Conservation (phyloP, 2,797 vertebrate genomes). For the Carcharodon carcharias region DNA sequence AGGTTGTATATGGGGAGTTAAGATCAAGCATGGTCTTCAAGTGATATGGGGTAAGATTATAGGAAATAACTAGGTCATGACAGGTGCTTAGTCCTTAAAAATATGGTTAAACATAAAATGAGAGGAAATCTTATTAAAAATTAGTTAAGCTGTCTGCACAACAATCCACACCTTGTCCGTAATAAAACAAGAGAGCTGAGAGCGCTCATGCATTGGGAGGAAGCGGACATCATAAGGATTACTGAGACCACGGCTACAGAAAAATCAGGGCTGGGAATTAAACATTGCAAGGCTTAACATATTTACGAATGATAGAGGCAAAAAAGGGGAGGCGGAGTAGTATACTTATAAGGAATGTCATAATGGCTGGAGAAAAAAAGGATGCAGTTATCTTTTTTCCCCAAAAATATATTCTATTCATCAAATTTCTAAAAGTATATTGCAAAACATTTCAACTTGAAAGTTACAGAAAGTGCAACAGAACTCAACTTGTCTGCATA, state of each 20-base stretch:
- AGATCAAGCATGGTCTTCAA: not conserved
- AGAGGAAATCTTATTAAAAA: not conserved
- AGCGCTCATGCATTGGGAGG: not conserved
- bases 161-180: not conserved
- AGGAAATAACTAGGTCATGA: not conserved
- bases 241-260: not conserved
- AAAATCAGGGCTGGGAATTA: not conserved
- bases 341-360: not conserved
- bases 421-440: too few relatives aligned
- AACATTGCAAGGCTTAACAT: not conserved
- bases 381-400: too few relatives aligned
- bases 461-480: too few relatives aligned
- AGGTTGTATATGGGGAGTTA: not conserved
- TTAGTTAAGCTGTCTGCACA: not conserved
- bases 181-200: not conserved
- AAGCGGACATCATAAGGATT: not conserved
- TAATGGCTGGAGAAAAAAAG: too few relatives aligned
- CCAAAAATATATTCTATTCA: too few relatives aligned
- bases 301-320: not conserved
- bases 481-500: too few relatives aligned
- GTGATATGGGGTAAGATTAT: not conserved
- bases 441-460: too few relatives aligned
- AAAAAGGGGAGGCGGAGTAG: too few relatives aligned
- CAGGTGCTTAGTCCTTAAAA: not conserved
- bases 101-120: not conserved